These are phyloP conservation scores for Pipistrellus kuhlii DNA, from an alignment of 2,797 vertebrate species.

Conservation along the genomic window DNA sequence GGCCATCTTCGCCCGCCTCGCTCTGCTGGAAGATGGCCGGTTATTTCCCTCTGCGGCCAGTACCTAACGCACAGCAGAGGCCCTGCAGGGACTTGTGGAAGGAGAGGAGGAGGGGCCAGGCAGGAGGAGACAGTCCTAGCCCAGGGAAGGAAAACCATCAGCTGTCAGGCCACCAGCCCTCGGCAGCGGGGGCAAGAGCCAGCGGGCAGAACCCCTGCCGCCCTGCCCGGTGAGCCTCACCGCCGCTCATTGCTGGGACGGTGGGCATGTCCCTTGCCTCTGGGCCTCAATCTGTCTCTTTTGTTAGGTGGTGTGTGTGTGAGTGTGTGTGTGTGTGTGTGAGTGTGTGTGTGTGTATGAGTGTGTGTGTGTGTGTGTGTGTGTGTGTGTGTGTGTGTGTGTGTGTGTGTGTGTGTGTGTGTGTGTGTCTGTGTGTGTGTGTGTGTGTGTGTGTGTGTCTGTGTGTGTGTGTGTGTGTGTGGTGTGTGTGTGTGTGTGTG, in stretches of 20 bases:
- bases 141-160: background rate
- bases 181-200: background rate
- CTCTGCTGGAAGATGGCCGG: background rate
- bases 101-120: background rate
- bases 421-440: too few species aligned
- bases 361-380: too few species aligned
- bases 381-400: too few species aligned
- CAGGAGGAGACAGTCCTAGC: background rate
- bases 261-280: background rate
- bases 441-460: too few species aligned
- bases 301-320: background rate
- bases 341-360: too few species aligned
- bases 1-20: background rate
- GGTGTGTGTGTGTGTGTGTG: too few species aligned
- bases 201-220: too few species aligned
- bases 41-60: background rate
- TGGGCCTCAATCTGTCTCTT: background rate
- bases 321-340: too few species aligned
- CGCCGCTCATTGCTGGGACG: background rate
- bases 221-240: background rate
- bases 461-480: too few species aligned
- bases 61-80: background rate
- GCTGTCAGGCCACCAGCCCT: background rate
- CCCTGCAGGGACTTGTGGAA: background rate
- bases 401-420: too few species aligned